These are phyloP conservation scores for Rafetus swinhoei DNA, from an alignment of 2,113 vertebrate species.

Conservation along the genomic window DNA sequence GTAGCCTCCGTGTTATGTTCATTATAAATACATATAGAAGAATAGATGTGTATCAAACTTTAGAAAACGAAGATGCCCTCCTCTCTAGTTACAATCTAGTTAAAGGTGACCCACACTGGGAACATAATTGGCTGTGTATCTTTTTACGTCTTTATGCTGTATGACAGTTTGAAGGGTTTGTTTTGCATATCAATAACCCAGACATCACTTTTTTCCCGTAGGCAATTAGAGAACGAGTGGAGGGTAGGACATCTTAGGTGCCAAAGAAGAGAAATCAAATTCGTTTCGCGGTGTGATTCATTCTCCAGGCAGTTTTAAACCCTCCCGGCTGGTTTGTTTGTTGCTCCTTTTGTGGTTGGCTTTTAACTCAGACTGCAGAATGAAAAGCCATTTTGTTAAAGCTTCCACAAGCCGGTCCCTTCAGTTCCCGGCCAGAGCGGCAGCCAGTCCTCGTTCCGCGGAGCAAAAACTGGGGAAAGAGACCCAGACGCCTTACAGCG, in stretches of 20 bases:
- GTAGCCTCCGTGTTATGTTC: not conserved
- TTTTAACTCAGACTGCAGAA: not conserved
- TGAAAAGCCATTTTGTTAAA: not conserved
- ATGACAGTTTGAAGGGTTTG: not conserved
- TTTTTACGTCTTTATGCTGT: not conserved
- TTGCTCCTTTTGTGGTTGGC: not conserved
- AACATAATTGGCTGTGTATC: not conserved
- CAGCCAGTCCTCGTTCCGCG: not conserved
- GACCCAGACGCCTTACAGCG: not conserved
- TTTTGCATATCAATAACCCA: not conserved
- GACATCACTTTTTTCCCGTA: not conserved
- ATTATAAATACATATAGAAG: rapidly evolving
- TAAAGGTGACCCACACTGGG: not conserved
- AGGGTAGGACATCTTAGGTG: not conserved
- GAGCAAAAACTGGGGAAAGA: not conserved
- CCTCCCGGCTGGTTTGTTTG: not conserved
- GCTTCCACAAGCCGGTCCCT: not conserved
- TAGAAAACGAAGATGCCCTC: not conserved
- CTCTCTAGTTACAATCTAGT: not conserved
- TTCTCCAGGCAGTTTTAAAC: not conserved
- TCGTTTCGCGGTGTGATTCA: not conserved
- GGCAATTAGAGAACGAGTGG: not conserved
- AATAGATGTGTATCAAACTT: not conserved
- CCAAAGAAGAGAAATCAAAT: not conserved
- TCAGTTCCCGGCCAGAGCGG: not conserved